phyloP scores from a whole-genome alignment of 2,113 vertebrate genomes.

The Syngnathus floridae region DNA sequence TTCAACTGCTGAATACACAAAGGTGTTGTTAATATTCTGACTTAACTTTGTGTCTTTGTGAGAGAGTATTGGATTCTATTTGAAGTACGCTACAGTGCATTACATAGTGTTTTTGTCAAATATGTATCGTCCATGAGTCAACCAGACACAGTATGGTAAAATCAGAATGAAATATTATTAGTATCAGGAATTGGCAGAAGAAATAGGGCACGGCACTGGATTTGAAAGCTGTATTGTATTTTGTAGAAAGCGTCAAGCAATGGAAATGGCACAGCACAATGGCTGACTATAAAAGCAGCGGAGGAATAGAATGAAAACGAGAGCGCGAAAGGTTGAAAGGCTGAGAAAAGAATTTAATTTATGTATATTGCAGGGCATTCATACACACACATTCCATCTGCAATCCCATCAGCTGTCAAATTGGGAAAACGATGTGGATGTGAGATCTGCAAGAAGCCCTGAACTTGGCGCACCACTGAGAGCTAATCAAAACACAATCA shows the following conservation, averaged over 20 bases:
- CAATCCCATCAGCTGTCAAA: slow-evolving; percentile 73
- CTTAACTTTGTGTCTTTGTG: neutral
- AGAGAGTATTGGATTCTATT: neutral
- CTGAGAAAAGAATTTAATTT: slow-evolving; percentile 64
- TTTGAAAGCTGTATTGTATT: slow-evolving; percentile 27
- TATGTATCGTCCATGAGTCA: too few relatives aligned
- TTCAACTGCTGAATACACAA: slow-evolving; percentile 5
- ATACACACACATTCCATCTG: slow-evolving; percentile 67
- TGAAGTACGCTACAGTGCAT: neutral
- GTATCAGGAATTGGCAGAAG: neutral
- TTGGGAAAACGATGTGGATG: slow-evolving; percentile 66
- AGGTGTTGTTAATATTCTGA: neutral
- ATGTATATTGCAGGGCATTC: slow-evolving; percentile 69
- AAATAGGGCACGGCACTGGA: slow-evolving; percentile 18
- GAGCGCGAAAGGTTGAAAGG: slow-evolving; percentile 25
- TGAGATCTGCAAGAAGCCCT: slow-evolving; percentile 56
- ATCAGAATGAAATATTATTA: slow-evolving; percentile 20
- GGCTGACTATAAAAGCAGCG: slow-evolving; percentile 35
- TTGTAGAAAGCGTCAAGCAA: slow-evolving; percentile 24
- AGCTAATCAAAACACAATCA: slow-evolving; percentile 74
- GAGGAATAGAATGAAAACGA: slow-evolving; percentile 27
- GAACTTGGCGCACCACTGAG: slow-evolving; percentile 57
- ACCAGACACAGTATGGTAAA: slow-evolving; percentile 14
- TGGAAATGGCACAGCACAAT: slow-evolving; percentile 21
- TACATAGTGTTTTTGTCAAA: neutral